phyloP scores from a whole-genome alignment of 2,888 invertebrate genomes.

The Caenorhabditis angaria region DNA sequence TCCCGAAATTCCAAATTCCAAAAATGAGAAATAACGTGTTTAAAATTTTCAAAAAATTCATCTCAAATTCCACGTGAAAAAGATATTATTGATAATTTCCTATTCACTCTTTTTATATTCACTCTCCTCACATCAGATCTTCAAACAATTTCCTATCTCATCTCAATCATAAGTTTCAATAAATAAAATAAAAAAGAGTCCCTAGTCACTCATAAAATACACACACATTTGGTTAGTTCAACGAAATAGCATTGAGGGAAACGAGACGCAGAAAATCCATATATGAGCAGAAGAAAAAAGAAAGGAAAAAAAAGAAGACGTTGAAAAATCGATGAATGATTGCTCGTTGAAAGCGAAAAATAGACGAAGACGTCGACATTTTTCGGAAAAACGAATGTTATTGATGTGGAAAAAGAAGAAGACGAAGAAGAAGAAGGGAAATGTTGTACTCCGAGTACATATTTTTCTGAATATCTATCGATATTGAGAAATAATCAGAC shows the following conservation, averaged over 20 bases:
- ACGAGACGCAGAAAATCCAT: constrained; percentile 3
- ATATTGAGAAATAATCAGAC: background rate
- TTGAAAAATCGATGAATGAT: constrained; percentile 5
- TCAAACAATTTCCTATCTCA: too few relatives aligned
- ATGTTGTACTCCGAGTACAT: background rate
- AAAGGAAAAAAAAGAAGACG: background rate
- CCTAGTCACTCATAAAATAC: background rate
- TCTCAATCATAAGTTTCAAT: too few relatives aligned
- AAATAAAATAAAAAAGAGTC: too few relatives aligned
- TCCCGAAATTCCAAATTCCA: too few relatives aligned
- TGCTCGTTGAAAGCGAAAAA: constrained; percentile 2
- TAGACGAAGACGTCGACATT: background rate
- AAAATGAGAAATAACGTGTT: too few relatives aligned
- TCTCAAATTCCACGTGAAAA: too few relatives aligned
- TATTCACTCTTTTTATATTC: too few relatives aligned
- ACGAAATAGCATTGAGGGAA: background rate
- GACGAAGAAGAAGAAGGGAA: too few relatives aligned
- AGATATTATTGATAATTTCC: too few relatives aligned
- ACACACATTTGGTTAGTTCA: background rate
- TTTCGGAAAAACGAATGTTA: constrained; percentile 2
- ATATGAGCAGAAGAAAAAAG: constrained; percentile 9
- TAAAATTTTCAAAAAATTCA: too few relatives aligned
- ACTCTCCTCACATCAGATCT: too few relatives aligned
- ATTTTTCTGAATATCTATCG: background rate
- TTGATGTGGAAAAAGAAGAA: constrained; percentile 5